Evolutionary conservation across 2,888 invertebrate genomes (phyloP), one percentile per base, ranked within the genome.

Genomic region (Lissonota sp.): DNA sequence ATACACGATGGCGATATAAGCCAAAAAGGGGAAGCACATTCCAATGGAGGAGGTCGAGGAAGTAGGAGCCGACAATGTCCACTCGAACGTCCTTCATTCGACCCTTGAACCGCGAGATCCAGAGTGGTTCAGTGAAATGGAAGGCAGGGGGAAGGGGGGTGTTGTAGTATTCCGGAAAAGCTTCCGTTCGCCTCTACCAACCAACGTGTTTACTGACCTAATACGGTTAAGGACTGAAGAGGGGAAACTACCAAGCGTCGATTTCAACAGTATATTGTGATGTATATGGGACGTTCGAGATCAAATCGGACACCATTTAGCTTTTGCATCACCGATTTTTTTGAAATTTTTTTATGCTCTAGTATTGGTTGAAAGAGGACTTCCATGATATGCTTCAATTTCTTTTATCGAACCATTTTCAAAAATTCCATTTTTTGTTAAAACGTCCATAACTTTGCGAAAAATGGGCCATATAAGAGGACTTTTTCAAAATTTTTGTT

Each of bases 131-230:
- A 62, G 16, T 44, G 57, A 42, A 40, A 46, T 37, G 2, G 37
- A 7, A 10, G 12, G 58, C 8, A n/a, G n/a, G n/a, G 40, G 8
- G 26, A 40, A 40, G 60, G 64, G 51, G 75, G 42, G 60, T 62
- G 71, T 60, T 74, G 60, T 74, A 66, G 46, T 57, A 71, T 66
- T 14, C 73, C 55, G 46, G 42, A 40, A 53, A 58, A 70, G 74
- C 63, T 80, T 81, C 79, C 80, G 71, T 80, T 83, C 73, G 80
- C 46, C 67, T 26, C 26, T 64, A 75, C 78, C 55, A 26, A 64
- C 79, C 79, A 73, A 78, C 75, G 78, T 88, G 84, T 88, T 86
- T 86, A 87, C 85, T 74, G 84, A 83, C 85, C 86, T 84, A 85
- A 85, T 84, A 81, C 71, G 71, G 82, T 84, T 83, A 83, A 78